Evolutionary conservation across 2,797 vertebrate species (phyloP).

Genomic region (Crypturellus tataupa): DNA sequence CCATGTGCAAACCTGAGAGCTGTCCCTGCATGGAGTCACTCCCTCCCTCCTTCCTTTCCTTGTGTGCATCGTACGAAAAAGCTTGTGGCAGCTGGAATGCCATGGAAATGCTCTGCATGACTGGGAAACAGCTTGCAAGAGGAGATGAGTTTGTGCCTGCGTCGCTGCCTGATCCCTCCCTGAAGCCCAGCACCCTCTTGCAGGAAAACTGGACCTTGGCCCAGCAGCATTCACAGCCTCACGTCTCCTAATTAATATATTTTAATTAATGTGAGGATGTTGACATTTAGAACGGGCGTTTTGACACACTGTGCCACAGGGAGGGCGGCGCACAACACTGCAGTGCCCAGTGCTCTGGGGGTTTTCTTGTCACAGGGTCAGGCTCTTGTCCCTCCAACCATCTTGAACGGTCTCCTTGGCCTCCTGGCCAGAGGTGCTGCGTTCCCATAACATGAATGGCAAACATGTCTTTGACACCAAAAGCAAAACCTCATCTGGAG

Average conservation of each 20-base stretch:
- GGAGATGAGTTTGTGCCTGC: neutral
- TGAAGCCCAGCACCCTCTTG: rapidly evolving
- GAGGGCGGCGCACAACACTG: neutral
- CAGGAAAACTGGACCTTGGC: rapidly evolving
- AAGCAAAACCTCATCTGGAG: neutral
- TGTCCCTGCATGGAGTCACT: neutral
- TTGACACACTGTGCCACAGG: neutral
- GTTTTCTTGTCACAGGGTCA: neutral
- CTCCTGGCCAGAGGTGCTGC: neutral
- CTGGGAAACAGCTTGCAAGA: neutral
- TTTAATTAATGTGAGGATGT: neutral
- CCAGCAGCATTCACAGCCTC: rapidly evolving
- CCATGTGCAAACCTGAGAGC: neutral
- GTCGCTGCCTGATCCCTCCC: neutral
- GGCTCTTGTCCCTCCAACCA: neutral
- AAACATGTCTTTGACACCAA: neutral
- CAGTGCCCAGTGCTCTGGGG: neutral
- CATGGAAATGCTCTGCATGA: rapidly evolving
- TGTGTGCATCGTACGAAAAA: neutral
- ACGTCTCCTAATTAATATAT: neutral
- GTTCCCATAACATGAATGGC: neutral
- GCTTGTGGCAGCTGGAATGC: rapidly evolving
- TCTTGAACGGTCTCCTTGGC: neutral
- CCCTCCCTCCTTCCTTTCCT: neutral
- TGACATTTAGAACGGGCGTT: neutral